Base-by-base conservation (phyloP, 1,140 invertebrate species). In the Drosophila varians region DNA sequence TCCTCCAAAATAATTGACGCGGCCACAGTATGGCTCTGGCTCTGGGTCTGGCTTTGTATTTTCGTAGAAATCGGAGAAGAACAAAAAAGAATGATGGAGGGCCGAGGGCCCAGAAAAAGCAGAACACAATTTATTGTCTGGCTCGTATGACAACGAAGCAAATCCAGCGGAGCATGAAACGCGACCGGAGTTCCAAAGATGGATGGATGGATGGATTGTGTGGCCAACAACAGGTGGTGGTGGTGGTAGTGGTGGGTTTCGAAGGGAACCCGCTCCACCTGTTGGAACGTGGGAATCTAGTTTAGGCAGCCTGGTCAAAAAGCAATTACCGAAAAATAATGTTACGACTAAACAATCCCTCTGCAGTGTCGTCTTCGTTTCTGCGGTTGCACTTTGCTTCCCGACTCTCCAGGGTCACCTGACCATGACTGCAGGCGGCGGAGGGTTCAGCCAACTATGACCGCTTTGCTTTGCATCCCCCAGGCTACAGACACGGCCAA, bases 251-350 rank as follows among this genome's bases (percentile, higher is more conserved):
- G 9, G 28, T 9, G 28, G n/a, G 28, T 11, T 8, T 11, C 11
- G 16, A 42, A 42, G 21, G n/a, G 18, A n/a, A 48, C 34, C n/a
- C 58, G 46, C 26, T 16, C 66, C 46, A 79, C 77, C 80, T 86
- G 80, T 84, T 73, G 80, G 46, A 84, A 84, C 79, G 79, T 84
- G 79, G 82, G 80, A 84, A 84, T 62, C 70, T 74, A 26, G 58
- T 53, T 61, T 57, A 66, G 51, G 12, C 23, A 9, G 36, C 3
- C 36, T 54, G 21, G 14, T 57, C 54, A 31, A 54, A 82, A 69
- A 56, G 61, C 80, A 83, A 83, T 83, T 83, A 83, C 65, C 80
- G 36, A 55, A 46, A n/a, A 65, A 52, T 43, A 51, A 57, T 49
- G 34, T 31, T 49, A 46, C 16, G 21, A 8, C 14, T 58, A 16